Evolutionary conservation across 2,797 vertebrate species (phyloP), one percentile per base, ranked within the genome.

Genomic region (Adelosebastes latens): DNA sequence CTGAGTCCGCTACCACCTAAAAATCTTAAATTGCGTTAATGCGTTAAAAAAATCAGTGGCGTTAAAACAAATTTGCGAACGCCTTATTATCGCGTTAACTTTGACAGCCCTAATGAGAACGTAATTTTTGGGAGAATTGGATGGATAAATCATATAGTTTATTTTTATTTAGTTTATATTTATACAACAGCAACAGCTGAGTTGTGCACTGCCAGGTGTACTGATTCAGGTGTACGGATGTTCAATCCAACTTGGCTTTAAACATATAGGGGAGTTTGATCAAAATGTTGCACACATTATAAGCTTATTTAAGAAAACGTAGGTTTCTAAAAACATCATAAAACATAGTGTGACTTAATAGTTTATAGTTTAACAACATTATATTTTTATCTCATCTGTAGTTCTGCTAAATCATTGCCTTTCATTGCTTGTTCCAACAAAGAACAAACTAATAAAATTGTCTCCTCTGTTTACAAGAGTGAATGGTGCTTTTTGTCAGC

Each of bases 81-180:
- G 42, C 42, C 42, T 46, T 46, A 46, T 39, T 36, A 46, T 46
- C 42, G 7, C 14, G 0, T 46, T 46, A 46, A 46, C 42, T 46
- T 46, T 18, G 42, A 46, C 16, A 0, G 16, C 42, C 16, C 42
- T 46, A 46, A 18, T 18, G 42, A 16, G 7, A 46, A 46, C 3
- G 3, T 46, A 0, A 46, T 46, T 46, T 46, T 18, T 46, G 16
- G 42, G 42, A 46, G 42, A 46, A 6, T 0, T 46, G 16, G 42
- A 6, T 46, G 7, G 0, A 63, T 67, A 34, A 76, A 88, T 88
- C 12, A 22, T 10, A 66, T 59, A 70, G 5, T n/a, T 64, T 59
- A 76, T 22, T 69, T 25, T n/a, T n/a, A n/a, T n/a, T n/a, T n/a
- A n/a, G n/a, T n/a, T n/a, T n/a, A n/a, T n/a, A n/a, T n/a, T n/a